Evolutionary conservation across 1,140 invertebrate genomes (phyloP).

Genomic region (Streblospio benedicti): DNA sequence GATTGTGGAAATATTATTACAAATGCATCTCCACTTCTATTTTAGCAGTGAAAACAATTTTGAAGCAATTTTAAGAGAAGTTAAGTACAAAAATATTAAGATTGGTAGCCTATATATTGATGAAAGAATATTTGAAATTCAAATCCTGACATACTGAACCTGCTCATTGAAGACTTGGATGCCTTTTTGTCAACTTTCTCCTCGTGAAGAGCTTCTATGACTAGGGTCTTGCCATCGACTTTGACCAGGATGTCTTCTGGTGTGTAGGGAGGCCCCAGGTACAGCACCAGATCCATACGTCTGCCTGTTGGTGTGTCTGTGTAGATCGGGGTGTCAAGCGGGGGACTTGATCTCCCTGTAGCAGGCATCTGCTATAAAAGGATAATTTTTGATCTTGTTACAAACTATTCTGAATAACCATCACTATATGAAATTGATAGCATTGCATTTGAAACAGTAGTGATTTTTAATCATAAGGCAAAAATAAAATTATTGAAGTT

Average conservation of each 20-base stretch:
- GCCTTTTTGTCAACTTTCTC: conserved; percentile 7
- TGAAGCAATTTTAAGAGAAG: too few species aligned
- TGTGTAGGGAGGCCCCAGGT: conserved; percentile 11
- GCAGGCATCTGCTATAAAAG: neutral
- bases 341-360: neutral
- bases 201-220: conserved; percentile 14
- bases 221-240: conserved; percentile 9
- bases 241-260: conserved; percentile 16
- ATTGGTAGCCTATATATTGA: too few species aligned
- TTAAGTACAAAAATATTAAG: too few species aligned
- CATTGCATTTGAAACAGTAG: too few species aligned
- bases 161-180: conserved; percentile 16
- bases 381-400: neutral
- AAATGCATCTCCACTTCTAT: too few species aligned
- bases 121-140: too few species aligned
- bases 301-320: neutral
- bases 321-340: neutral
- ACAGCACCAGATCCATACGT: conserved; percentile 1
- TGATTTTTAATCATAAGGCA: too few species aligned
- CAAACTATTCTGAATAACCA: neutral
- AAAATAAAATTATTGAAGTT: too few species aligned
- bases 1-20: too few species aligned
- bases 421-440: too few species aligned
- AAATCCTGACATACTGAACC: too few species aligned
- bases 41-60: too few species aligned